Conservation (phyloP, 2,888 invertebrate genomes). For the Drosophila peninsularis region DNA sequence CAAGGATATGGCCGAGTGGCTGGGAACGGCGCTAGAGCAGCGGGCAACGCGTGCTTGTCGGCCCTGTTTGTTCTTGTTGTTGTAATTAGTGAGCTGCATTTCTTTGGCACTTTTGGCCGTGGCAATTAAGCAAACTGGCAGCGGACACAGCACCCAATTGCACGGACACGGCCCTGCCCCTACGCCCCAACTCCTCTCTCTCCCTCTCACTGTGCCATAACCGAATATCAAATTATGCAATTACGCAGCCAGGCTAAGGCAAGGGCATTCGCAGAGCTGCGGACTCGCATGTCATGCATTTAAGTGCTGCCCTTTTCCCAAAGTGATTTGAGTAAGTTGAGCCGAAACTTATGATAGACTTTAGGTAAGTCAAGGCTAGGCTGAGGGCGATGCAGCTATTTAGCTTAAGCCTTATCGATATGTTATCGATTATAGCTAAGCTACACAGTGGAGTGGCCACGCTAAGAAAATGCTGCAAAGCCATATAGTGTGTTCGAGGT, state of each 20-base stretch:
- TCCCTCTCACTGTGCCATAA: constrained; percentile 28
- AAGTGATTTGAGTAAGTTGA: constrained; percentile 4
- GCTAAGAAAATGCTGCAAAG: too few species aligned
- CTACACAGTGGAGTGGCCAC: too few species aligned
- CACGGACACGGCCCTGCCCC: constrained; percentile 18
- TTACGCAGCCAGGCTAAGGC: constrained; percentile 38
- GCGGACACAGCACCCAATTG: constrained; percentile 32
- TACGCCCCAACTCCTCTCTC: neutral
- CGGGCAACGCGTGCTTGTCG: constrained; percentile 37
- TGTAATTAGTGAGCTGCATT: constrained; percentile 77
- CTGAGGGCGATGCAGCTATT: neutral
- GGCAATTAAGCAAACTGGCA: constrained; percentile 70
- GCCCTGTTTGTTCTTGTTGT: constrained; percentile 63
- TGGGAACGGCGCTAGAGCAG: neutral
- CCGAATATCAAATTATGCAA: constrained; percentile 74
- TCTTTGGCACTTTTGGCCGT: constrained; percentile 77
- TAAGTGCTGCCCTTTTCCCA: neutral
- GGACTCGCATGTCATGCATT: neutral
- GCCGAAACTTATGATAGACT: neutral
- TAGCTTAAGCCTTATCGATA: neutral
- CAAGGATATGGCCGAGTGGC: constrained; percentile 54
- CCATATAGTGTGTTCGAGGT: too few species aligned
- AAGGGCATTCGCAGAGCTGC: constrained; percentile 1
- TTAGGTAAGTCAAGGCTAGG: neutral
- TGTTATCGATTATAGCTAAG: neutral